These are phyloP conservation scores for Drosophila percnosoma DNA, from an alignment of 2,888 invertebrate genomes.

Conservation along the genomic window DNA sequence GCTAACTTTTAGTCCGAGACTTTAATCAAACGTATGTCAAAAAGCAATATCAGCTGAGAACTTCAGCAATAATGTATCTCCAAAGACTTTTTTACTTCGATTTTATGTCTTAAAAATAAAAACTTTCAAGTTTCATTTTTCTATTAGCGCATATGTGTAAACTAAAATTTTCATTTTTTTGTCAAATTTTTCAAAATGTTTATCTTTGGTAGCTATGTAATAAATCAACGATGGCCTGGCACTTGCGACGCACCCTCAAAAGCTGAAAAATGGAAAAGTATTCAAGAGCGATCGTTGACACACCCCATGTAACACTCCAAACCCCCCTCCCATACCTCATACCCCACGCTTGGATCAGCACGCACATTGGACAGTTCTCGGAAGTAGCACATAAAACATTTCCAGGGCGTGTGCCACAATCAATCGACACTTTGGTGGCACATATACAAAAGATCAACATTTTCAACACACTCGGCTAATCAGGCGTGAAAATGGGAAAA, in stretches of 20 bases:
- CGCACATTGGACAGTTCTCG: neutral
- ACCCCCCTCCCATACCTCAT: neutral
- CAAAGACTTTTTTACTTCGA: too few species aligned
- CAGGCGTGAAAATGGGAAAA: slow-evolving; percentile 67
- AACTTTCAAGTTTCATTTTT: neutral
- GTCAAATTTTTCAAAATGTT: too few species aligned
- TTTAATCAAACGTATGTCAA: too few species aligned
- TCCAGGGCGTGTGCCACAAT: slow-evolving; percentile 60
- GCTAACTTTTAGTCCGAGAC: too few species aligned
- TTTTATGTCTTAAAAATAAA: neutral
- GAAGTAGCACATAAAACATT: slow-evolving; percentile 7
- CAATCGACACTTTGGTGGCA: slow-evolving; percentile 62
- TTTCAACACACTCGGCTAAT: slow-evolving; percentile 73
- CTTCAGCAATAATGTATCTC: too few species aligned
- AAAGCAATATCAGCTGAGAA: too few species aligned
- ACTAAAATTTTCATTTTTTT: neutral
- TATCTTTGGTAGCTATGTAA: neutral
- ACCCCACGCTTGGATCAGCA: neutral
- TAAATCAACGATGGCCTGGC: neutral
- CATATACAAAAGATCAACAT: slow-evolving; percentile 48
- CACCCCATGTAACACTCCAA: neutral
- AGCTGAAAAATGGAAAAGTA: neutral
- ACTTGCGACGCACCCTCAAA: slow-evolving; percentile 4
- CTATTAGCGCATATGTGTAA: neutral
- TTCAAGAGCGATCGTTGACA: slow-evolving; percentile 17